Evolutionary conservation across 92 coral and sea anemone genomes (phyloP).

Genomic region (Palythoa grandis): DNA sequence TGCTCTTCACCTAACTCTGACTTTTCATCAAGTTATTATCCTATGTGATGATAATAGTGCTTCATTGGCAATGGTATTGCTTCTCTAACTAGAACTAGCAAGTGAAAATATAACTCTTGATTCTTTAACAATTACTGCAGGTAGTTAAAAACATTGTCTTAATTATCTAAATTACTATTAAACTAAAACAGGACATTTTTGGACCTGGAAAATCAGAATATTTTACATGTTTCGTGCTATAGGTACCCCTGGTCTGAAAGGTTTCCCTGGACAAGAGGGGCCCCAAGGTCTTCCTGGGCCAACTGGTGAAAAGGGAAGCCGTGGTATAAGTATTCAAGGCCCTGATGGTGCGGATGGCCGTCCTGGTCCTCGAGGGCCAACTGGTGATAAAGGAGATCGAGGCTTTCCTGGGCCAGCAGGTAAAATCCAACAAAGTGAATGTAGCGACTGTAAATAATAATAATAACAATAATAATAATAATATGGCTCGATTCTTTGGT

Average conservation of each 20-base stretch:
- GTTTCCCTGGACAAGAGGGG: constrained; percentile 24
- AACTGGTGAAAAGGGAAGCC: constrained; percentile 69
- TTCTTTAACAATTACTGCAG: no score
- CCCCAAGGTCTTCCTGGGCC: constrained; percentile 58
- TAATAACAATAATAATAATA: no score
- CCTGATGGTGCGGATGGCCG: constrained; percentile 80
- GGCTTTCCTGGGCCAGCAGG: constrained; percentile 75
- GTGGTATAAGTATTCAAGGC: constrained; percentile 68
- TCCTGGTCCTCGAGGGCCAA: constrained; percentile 68
- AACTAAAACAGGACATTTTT: no score
- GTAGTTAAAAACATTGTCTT: no score
- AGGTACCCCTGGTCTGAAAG: constrained; percentile 82
- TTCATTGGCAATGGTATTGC: no score
- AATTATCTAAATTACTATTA: no score
- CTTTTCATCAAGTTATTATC: no score
- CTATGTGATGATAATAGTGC: no score
- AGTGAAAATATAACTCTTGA: no score
- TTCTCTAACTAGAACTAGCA: no score
- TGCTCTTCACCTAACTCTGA: no score
- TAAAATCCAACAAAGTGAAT: not conserved
- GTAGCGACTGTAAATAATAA: not conserved
- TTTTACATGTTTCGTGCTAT: not conserved
- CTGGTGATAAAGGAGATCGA: constrained; percentile 57
- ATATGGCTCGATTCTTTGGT: no score
- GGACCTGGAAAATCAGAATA: not conserved